These are phyloP conservation scores for Zaprionus bogoriensis DNA, from an alignment of 2,888 invertebrate genomes.

Conservation along the genomic window DNA sequence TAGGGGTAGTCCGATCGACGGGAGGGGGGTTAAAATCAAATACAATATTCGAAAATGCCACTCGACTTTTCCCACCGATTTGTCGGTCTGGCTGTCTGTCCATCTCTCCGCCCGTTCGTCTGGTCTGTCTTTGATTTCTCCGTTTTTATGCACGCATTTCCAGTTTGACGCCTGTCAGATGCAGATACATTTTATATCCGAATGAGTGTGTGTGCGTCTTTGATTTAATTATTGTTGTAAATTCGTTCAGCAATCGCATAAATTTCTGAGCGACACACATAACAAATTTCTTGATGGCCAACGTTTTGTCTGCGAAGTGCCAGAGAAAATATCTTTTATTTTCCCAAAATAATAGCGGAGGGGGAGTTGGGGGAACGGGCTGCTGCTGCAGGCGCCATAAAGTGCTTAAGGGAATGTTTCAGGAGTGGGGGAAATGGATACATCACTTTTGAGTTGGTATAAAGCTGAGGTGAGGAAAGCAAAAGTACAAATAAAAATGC, in stretches of 20 bases:
- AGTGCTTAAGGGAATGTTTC: constrained; percentile 11
- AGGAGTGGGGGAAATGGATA: background rate
- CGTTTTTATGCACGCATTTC: constrained; percentile 73
- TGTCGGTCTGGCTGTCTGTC: background rate
- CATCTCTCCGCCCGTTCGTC: background rate
- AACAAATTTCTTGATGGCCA: constrained; percentile 41
- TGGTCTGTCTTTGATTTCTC: constrained; percentile 47
- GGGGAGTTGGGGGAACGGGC: background rate
- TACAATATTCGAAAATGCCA: constrained; percentile 40
- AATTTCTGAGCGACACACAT: constrained; percentile 46
- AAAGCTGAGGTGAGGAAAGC: background rate
- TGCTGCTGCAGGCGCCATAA: constrained; percentile 9
- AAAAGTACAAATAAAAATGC: background rate
- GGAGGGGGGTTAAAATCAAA: constrained; percentile 39
- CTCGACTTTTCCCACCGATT: constrained; percentile 59
- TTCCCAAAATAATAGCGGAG: background rate
- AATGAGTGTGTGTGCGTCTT: constrained; percentile 45
- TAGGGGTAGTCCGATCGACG: constrained; percentile 11
- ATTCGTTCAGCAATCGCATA: constrained; percentile 67
- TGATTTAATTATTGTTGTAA: constrained; percentile 66
- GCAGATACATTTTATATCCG: constrained; percentile 56
- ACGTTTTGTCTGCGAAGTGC: constrained; percentile 45
- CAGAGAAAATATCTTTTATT: constrained; percentile 27
- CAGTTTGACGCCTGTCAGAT: constrained; percentile 65
- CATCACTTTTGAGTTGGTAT: background rate